Evolutionary conservation across 2,888 invertebrate species (phyloP).

Genomic region (Trichopria drosophilae): DNA sequence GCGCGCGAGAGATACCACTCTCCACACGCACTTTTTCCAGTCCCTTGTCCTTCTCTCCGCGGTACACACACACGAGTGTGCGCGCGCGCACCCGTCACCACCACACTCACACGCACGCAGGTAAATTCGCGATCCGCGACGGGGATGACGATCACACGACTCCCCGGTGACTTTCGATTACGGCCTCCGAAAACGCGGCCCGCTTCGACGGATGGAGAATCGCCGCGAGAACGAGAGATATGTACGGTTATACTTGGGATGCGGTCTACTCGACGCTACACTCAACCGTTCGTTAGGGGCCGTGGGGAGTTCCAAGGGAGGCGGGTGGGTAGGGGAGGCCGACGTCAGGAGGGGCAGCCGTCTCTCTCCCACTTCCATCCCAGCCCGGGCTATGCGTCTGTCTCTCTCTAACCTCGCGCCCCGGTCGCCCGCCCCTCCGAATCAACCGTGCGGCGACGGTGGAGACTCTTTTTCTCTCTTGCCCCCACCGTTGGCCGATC

Average conservation of each 20-base stretch:
- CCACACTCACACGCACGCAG: slow-evolving; percentile 29
- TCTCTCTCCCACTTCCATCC: slow-evolving; percentile 32
- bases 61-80: slow-evolving; percentile 13
- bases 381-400: no score
- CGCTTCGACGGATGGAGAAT: slow-evolving; percentile 17
- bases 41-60: slow-evolving; percentile 1
- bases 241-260: slow-evolving; percentile 47
- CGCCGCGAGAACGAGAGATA: slow-evolving; percentile 29
- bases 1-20: no score
- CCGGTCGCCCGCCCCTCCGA: not conserved
- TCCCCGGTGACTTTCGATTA: slow-evolving; percentile 7
- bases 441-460: not conserved
- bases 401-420: slow-evolving; percentile 29
- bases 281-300: slow-evolving; percentile 57
- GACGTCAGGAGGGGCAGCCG: no score
- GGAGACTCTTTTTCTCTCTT: slow-evolving; percentile 14
- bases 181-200: slow-evolving; percentile 23
- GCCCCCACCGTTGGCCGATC: slow-evolving; percentile 14
- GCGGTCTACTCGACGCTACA: slow-evolving; percentile 57
- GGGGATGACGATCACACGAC: slow-evolving; percentile 2
- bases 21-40: no score
- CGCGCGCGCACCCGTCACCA: slow-evolving; percentile 28
- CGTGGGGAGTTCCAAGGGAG: slow-evolving; percentile 50
- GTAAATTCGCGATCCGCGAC: not conserved
- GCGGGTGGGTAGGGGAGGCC: slow-evolving; percentile 43